Conservation (phyloP, 2,113 vertebrate genomes). For the Chrysochloris asiatica region DNA sequence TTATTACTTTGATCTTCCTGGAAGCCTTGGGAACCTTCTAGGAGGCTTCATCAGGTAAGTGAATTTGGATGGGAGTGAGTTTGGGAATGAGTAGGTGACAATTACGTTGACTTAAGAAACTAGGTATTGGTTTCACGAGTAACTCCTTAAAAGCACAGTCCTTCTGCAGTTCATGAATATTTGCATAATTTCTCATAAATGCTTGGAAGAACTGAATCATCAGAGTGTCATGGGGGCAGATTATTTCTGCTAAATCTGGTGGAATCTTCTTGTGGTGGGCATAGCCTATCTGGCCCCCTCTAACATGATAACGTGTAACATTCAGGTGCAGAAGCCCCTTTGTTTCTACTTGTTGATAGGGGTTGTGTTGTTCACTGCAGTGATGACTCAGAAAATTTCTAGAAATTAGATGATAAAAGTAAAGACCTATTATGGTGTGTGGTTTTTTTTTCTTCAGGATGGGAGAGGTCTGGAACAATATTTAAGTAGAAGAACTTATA, state of each 20-base stretch:
- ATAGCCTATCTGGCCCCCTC: not conserved
- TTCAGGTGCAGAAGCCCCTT: not conserved
- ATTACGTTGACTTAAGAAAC: slow-evolving; percentile 15
- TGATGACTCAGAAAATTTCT: not conserved
- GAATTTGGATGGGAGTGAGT: not conserved
- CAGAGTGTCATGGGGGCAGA: slow-evolving; percentile 27
- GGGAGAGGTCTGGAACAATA: not conserved
- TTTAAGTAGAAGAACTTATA: not conserved
- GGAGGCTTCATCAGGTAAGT: slow-evolving; percentile 10
- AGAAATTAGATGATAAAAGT: not conserved
- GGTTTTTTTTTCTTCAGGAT: not conserved
- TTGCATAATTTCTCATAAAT: slow-evolving; percentile 71
- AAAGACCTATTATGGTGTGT: not conserved
- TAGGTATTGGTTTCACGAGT: slow-evolving; percentile 25
- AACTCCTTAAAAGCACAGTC: slow-evolving; percentile 65
- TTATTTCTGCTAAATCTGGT: slow-evolving; percentile 45
- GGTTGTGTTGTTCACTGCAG: not conserved
- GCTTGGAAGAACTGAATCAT: slow-evolving; percentile 72
- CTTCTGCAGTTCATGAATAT: slow-evolving; percentile 54
- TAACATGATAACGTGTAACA: not conserved
- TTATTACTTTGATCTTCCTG: not conserved
- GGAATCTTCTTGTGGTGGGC: slow-evolving; percentile 66
- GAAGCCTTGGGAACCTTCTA: not conserved
- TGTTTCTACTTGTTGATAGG: not conserved
- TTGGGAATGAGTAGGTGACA: not conserved